Conservation (phyloP, 2,113 vertebrate species). For the Festucalex cinctus region DNA sequence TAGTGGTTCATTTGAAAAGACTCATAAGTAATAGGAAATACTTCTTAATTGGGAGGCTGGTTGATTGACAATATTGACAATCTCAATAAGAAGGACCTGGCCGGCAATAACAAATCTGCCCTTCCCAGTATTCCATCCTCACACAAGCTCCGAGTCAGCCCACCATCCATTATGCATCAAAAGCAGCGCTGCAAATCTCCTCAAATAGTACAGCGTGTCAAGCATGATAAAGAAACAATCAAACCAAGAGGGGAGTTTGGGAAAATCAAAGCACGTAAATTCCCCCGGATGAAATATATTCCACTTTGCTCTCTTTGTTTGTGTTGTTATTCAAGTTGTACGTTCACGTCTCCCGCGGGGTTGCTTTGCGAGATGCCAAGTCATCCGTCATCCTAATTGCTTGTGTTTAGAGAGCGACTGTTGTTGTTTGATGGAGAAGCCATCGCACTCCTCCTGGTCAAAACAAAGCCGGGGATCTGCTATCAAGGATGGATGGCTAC, state of each 20-base stretch:
- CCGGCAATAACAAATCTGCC: slow-evolving; percentile 40
- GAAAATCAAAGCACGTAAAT: slow-evolving; percentile 48
- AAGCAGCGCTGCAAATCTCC: slow-evolving; percentile 55
- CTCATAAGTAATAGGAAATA: too few relatives aligned
- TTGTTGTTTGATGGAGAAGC: slow-evolving; percentile 55
- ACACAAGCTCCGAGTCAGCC: slow-evolving; percentile 55
- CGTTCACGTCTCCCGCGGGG: slow-evolving; percentile 62
- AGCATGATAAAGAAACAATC: slow-evolving; percentile 67
- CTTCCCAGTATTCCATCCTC: slow-evolving; percentile 45
- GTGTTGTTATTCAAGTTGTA: slow-evolving; percentile 60
- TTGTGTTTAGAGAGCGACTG: slow-evolving; percentile 65
- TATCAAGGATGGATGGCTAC: slow-evolving; percentile 47
- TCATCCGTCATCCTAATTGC: slow-evolving; percentile 74
- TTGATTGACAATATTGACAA: too few relatives aligned
- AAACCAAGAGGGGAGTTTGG: slow-evolving; percentile 24
- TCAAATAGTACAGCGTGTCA: slow-evolving; percentile 69
- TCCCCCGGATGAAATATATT: slow-evolving; percentile 56
- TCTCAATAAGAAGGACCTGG: slow-evolving; percentile 71
- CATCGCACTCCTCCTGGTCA: slow-evolving; percentile 58
- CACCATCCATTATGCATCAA: slow-evolving; percentile 70
- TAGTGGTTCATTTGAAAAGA: too few relatives aligned
- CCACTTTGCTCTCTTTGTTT: slow-evolving; percentile 62
- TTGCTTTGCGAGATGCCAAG: slow-evolving; percentile 34
- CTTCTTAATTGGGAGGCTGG: too few relatives aligned
- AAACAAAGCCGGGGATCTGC: slow-evolving; percentile 46